Conservation (phyloP, 2,888 invertebrate genomes). For the Lasius platythorax region DNA sequence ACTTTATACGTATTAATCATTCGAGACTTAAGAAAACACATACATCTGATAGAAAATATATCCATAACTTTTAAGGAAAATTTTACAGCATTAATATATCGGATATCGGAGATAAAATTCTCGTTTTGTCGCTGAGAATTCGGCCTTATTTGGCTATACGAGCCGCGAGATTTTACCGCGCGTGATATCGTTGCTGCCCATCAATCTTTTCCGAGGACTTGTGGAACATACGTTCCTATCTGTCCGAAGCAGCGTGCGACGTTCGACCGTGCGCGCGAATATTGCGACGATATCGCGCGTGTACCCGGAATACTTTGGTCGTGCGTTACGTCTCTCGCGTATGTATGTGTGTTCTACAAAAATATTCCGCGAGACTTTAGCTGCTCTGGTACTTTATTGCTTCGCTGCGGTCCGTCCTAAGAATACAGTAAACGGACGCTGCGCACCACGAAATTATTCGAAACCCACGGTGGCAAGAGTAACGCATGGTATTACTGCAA, state of each 20-base stretch:
- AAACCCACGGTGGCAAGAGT: constrained; percentile 46
- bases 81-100: background rate
- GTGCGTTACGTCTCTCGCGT: constrained; percentile 52
- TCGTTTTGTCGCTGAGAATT: background rate
- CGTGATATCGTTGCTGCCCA: constrained; percentile 12
- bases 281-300: constrained; percentile 51
- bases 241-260: constrained; percentile 42
- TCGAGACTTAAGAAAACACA: background rate
- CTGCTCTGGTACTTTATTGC: constrained; percentile 59
- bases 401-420: constrained; percentile 36
- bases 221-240: background rate
- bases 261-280: constrained; percentile 44
- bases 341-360: constrained; percentile 58
- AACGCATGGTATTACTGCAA: constrained; percentile 58
- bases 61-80: background rate
- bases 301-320: constrained; percentile 47
- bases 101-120: background rate
- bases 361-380: constrained; percentile 57
- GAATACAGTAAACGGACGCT: constrained; percentile 38
- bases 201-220: constrained; percentile 31
- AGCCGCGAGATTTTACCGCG: background rate
- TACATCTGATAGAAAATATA: background rate
- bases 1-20: background rate
- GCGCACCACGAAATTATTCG: constrained; percentile 55
- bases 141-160: background rate